These are phyloP conservation scores for Seriola dumerili DNA, from an alignment of 2,113 vertebrate genomes.

Conservation along the genomic window DNA sequence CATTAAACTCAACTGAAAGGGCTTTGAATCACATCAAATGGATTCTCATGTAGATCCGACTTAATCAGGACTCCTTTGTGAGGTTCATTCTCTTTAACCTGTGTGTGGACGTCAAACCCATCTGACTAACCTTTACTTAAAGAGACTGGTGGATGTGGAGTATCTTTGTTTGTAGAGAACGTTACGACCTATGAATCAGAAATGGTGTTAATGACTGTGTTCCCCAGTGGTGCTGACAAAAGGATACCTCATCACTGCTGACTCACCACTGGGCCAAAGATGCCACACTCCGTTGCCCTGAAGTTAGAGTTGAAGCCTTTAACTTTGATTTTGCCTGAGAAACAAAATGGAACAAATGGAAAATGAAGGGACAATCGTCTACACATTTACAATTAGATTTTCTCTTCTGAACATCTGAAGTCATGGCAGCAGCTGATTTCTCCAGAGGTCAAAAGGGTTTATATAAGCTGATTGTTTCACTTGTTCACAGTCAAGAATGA, in stretches of 20 bases:
- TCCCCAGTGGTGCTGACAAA: slow-evolving; percentile 52
- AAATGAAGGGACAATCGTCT: not conserved
- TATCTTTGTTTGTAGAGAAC: not conserved
- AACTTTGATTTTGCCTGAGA: not conserved
- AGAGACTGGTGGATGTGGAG: not conserved
- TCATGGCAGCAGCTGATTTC: not conserved
- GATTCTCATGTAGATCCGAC: slow-evolving; percentile 5
- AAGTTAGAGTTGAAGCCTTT: slow-evolving; percentile 18
- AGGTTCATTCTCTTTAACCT: slow-evolving; percentile 9
- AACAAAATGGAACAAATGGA: slow-evolving; percentile 14
- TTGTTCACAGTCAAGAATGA: not conserved
- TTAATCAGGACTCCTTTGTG: slow-evolving; percentile 1
- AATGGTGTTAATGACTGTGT: slow-evolving; percentile 49
- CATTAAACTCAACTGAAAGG: slow-evolving; percentile 11
- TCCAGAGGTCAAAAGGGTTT: not conserved
- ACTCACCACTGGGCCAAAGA: slow-evolving; percentile 64
- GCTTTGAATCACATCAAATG: slow-evolving; percentile 9
- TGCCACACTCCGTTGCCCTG: slow-evolving; percentile 29
- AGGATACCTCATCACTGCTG: slow-evolving; percentile 70
- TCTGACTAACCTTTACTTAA: not conserved
- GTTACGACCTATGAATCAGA: slow-evolving; percentile 53
- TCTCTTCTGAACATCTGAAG: not conserved
- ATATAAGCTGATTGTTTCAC: not conserved
- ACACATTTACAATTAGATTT: not conserved
- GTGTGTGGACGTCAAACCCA: slow-evolving; percentile 4